Base-by-base conservation (phyloP, 2,888 invertebrate genomes). In the Hypselothyrea guttata region DNA sequence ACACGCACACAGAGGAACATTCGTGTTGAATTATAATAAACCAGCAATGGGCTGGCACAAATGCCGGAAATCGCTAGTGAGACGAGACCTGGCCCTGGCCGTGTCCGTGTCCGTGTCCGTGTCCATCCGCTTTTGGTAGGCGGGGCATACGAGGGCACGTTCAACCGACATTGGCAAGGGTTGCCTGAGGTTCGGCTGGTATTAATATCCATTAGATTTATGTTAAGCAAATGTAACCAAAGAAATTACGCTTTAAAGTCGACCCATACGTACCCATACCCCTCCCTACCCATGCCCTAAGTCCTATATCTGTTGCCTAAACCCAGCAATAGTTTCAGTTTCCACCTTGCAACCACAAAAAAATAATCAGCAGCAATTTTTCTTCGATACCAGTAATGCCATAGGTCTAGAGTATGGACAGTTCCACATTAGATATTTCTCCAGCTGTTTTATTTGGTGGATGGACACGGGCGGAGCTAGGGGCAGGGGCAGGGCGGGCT, bases 151-250 rank as follows among this genome's bases (percentile, higher is more conserved):
- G 64, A 47, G 46, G 71, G 64, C 78, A 84, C 82, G 78, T 84
- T 74, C 84, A 47, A 55, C 22, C 42, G 7, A 15, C 7, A 30
- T 9, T 30, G 8, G 27, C 5, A 12, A 18, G 31, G 28, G 7
- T 12, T 22, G 22, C 15, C 22, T 12, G 27, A 30, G 42, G 15
- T 35, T 69, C 52, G 72, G 64, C 73, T 77, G 69, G 84, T 82
- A 79, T 84, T 84, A 79, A 84, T 79, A 79, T 82, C 83, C 83
- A 84, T 79, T 79, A 79, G 83, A 79, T 79, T 79, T 79, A 79
- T 79, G 79, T 65, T 77, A 76, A 66, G 82, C 78, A 78, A 84
- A 78, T 78, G 78, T 84, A 78, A 75, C 79, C 82, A 68, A 72
- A 69, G 83, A 79, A 84, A 84, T 79, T 79, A 84, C 78, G 72